Conservation (phyloP, 2,113 vertebrate genomes). For the Rhabdornis inornatus region DNA sequence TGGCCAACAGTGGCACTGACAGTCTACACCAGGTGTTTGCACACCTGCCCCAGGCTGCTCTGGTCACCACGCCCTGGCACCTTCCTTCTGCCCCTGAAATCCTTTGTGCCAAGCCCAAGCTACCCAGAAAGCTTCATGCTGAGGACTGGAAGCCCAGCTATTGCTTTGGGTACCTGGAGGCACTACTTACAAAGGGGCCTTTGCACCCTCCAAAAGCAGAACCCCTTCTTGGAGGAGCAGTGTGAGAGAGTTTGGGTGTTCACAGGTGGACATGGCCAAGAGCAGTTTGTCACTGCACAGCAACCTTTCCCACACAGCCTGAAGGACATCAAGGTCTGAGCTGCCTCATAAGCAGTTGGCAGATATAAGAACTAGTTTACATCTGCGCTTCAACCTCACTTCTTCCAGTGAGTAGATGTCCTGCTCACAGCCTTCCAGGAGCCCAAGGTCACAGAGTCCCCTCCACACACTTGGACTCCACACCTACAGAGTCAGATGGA, state of each 20-base stretch:
- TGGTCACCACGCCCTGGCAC: fast-evolving
- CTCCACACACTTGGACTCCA: background rate
- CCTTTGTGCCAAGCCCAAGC: background rate
- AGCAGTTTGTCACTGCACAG: background rate
- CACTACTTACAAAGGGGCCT: background rate
- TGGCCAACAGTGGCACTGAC: background rate
- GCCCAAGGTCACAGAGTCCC: background rate
- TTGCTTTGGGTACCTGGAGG: background rate
- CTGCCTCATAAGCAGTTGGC: background rate
- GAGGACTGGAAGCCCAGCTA: background rate
- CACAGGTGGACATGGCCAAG: fast-evolving
- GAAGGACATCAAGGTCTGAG: background rate
- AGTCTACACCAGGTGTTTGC: background rate
- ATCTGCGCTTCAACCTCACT: background rate
- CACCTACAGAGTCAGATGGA: background rate
- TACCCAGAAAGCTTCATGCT: background rate
- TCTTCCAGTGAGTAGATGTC: background rate
- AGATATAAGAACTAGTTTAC: background rate
- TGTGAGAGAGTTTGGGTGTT: fast-evolving
- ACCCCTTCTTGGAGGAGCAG: background rate
- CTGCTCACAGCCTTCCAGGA: background rate
- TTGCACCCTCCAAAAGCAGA: background rate
- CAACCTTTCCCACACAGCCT: background rate
- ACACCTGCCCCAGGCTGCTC: background rate
- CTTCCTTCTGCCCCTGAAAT: background rate